A percentile compares a stretch with the other conserved stretches of the same genome.
Conservation (phyloP, 2,113 vertebrate species). For the Oncorhynchus tshawytscha region DNA sequence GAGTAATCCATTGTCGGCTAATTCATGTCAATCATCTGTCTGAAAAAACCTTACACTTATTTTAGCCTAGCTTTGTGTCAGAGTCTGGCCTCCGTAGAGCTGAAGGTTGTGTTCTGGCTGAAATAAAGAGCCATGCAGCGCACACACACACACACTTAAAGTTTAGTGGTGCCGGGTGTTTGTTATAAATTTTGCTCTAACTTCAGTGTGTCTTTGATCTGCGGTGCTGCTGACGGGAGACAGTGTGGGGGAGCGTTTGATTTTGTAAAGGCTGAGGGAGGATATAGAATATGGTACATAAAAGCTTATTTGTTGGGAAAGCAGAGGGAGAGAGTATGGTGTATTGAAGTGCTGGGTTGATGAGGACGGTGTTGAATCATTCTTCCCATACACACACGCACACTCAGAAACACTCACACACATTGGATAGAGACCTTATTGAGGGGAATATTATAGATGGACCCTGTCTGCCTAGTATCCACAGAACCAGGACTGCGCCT, state of each 20-base stretch:
- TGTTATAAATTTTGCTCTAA: constrained; percentile 58
- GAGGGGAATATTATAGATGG: constrained; percentile 1
- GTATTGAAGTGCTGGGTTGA: constrained; percentile 58
- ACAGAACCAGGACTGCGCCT: not conserved
- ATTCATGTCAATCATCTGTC: constrained; percentile 50
- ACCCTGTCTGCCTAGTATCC: not conserved
- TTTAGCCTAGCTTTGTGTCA: constrained; percentile 30
- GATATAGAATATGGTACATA: constrained; percentile 47
- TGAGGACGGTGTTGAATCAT: constrained; percentile 29
- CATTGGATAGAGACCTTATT: constrained; percentile 4
- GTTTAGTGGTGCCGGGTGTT: constrained; percentile 57
- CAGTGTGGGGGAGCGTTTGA: constrained; percentile 46
- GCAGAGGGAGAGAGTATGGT: constrained; percentile 24
- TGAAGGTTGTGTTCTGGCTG: constrained; percentile 30
- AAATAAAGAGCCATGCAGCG: constrained; percentile 21
- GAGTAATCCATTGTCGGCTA: constrained; percentile 39
- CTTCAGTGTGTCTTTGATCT: constrained; percentile 67
- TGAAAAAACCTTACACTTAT: constrained; percentile 20
- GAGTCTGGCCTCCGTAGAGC: constrained; percentile 1
- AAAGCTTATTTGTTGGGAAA: constrained; percentile 53
- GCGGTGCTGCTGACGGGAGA: constrained; percentile 46
- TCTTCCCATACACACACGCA: constrained; percentile 3
- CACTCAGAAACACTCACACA: constrained; percentile 7
- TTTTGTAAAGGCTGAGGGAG: constrained; percentile 48
- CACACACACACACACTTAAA: constrained; percentile 34